Evolutionary conservation across 2,888 invertebrate genomes (phyloP).

Genomic region (Ennomos fuscantarius): DNA sequence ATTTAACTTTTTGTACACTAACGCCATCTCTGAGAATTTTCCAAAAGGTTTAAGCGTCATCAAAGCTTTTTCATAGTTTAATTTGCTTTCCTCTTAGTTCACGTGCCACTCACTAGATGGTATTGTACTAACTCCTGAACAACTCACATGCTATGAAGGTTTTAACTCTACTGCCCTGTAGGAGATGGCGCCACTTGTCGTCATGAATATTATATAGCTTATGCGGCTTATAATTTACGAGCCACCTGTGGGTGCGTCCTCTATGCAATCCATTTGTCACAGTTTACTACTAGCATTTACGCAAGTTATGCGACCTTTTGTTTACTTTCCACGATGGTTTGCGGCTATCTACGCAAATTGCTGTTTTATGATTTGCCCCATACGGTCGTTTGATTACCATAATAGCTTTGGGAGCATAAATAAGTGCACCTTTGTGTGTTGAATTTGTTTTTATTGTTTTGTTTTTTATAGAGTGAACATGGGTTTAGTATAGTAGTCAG

Average conservation of each 20-base stretch:
- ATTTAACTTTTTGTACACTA: no score
- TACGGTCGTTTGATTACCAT: constrained; percentile 6
- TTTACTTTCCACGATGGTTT: constrained; percentile 33
- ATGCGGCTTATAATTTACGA: constrained; percentile 26
- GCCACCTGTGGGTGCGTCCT: constrained; percentile 38
- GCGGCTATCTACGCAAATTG: constrained; percentile 33
- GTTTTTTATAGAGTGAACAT: no score
- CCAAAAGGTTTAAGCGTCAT: no score
- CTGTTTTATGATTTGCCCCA: constrained; percentile 28
- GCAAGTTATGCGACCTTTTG: constrained; percentile 27
- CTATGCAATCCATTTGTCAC: constrained; percentile 36
- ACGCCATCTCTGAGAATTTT: no score
- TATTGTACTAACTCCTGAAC: constrained; percentile 1
- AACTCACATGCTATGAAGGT: not conserved
- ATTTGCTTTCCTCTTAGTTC: constrained; percentile 1
- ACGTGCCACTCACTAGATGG: constrained; percentile 22
- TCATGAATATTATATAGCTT: not conserved
- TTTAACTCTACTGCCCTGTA: not conserved
- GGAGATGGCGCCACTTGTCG: constrained; percentile 28
- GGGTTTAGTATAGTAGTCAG: no score
- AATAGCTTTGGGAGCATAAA: constrained; percentile 5
- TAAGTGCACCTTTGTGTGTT: not conserved
- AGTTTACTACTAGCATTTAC: constrained; percentile 26
- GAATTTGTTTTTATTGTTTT: not conserved
- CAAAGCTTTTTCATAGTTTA: not conserved